phyloP scores from a whole-genome alignment of 2,113 vertebrate species.

The Festucalex cinctus region DNA sequence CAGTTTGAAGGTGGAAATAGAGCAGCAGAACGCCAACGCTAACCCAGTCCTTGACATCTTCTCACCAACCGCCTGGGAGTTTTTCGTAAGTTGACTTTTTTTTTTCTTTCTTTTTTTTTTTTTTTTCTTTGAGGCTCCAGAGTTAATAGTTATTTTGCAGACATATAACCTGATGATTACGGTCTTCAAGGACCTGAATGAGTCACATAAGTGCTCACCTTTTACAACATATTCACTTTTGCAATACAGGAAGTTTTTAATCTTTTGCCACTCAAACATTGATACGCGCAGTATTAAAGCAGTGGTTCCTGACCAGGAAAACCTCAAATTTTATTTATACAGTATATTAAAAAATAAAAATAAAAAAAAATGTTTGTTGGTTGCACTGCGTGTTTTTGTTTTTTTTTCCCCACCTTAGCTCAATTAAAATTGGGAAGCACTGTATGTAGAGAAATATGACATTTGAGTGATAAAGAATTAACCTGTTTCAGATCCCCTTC shows the following conservation, averaged over 20 bases:
- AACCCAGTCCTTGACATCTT: slow-evolving; percentile 82
- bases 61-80: slow-evolving; percentile 75
- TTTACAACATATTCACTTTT: background rate
- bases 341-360: too few species aligned
- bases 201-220: slow-evolving; percentile 16
- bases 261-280: background rate
- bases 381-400: too few species aligned
- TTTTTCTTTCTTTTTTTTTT: background rate
- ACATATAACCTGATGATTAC: slow-evolving; percentile 30
- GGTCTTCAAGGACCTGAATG: slow-evolving; percentile 1
- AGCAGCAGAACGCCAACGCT: slow-evolving; percentile 68
- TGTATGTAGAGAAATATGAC: too few species aligned
- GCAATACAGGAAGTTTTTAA: background rate
- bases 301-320: too few species aligned
- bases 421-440: too few species aligned
- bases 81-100: slow-evolving; percentile 77
- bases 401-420: too few species aligned
- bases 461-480: background rate
- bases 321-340: too few species aligned
- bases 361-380: too few species aligned
- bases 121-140: background rate
- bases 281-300: too few species aligned
- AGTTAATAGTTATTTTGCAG: background rate
- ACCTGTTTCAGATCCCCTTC: slow-evolving; percentile 79
- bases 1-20: slow-evolving; percentile 79